Evolutionary conservation across 2,888 invertebrate genomes (phyloP), one percentile per base, ranked within the genome.

Genomic region (Podabrus alpinus): DNA sequence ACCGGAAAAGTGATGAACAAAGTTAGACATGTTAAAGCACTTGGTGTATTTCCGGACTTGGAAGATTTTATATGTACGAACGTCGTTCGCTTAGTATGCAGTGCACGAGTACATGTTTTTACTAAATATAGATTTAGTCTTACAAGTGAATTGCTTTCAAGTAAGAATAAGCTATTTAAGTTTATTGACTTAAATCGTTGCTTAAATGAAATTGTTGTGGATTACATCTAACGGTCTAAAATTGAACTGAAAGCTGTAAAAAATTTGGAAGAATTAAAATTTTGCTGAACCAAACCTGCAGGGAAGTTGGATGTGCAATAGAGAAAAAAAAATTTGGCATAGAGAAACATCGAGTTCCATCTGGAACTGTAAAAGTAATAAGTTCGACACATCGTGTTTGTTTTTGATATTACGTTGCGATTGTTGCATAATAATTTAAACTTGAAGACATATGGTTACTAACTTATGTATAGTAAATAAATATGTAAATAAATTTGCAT

Each of bases 101-200:
- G 7, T 21, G 62, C 62, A 64, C 62, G 62, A 64, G 62, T 64
- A 16, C 15, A 64, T 64, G 17, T 64, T 19, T 64, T 64, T 19
- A 64, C 62, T 64, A 64, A 64, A 64, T 64, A 64, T 64, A 64
- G 62, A 64, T 64, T 64, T 64, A 45, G 45, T 45, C 45, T 45
- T 45, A 45, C 45, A 45, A 45, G 45, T 45, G 45, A 45, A 45
- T 45, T 45, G 45, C 45, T 45, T 45, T n/a, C 45, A 45, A 45
- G 45, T 45, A 45, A 45, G 45, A 45, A 45, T 45, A 45, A 45
- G 45, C 45, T 45, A 45, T 45, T 45, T 45, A 45, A 45, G 45
- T 45, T 45, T 45, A 45, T 45, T 45, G 45, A 45, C 45, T 45
- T 45, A n/a, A n/a, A n/a, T n/a, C n/a, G n/a, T n/a, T n/a, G n/a